phyloP scores from a whole-genome alignment of 2,888 invertebrate species.

The Phanerotoma sp. region DNA sequence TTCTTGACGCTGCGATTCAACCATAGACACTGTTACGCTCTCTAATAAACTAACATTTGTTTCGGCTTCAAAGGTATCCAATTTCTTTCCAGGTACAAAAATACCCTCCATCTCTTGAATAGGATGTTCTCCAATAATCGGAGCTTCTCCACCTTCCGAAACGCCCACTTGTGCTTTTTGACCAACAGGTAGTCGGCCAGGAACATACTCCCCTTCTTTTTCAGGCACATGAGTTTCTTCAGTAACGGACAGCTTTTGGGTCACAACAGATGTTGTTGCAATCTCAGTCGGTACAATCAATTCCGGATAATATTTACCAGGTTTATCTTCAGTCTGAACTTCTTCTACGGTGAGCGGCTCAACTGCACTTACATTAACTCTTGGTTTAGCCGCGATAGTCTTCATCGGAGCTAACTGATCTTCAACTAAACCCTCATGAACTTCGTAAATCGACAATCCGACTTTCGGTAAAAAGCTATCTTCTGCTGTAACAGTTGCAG shows the following conservation, averaged over 20 bases:
- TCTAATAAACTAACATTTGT: conserved; percentile 53
- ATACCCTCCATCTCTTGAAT: conserved; percentile 69
- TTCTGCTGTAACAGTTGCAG: conserved; percentile 62
- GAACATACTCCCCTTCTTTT: conserved; percentile 66
- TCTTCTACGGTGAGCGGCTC: conserved; percentile 70
- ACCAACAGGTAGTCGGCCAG: conserved; percentile 63
- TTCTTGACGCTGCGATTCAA: conserved; percentile 69
- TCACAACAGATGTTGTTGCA: conserved; percentile 66
- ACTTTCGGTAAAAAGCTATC: conserved; percentile 64
- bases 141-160: conserved; percentile 62
- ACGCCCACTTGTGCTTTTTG: conserved; percentile 66
- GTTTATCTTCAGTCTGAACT: conserved; percentile 69
- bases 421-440: conserved; percentile 65
- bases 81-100: conserved; percentile 53
- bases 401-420: conserved; percentile 60
- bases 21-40: conserved; percentile 63
- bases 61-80: conserved; percentile 44
- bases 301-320: conserved; percentile 77
- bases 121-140: conserved; percentile 62
- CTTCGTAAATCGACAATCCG: conserved; percentile 67
- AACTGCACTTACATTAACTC: conserved; percentile 64
- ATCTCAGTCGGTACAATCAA: conserved; percentile 77
- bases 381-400: conserved; percentile 62
- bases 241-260: conserved; percentile 68
- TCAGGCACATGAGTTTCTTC: conserved; percentile 70